Evolutionary conservation across 2,797 vertebrate genomes (phyloP), one percentile per base, ranked within the genome.

Genomic region (Eurystomus glaucurus): DNA sequence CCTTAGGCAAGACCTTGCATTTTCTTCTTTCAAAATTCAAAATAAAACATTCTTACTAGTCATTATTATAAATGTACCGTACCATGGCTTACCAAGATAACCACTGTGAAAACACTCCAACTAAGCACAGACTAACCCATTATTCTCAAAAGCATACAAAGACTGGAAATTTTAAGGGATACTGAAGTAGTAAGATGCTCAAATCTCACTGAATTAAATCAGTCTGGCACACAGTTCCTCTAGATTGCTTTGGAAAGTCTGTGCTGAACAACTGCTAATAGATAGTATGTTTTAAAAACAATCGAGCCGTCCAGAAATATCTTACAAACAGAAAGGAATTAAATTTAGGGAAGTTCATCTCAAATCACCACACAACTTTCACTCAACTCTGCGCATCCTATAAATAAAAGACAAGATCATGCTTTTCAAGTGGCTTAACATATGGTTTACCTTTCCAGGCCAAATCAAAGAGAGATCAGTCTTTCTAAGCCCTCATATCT

Each of bases 261-360:
- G 2, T 2, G 2, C 20, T 62, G 18, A 74, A 74, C 43, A 58
- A 39, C 0, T 3, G 1, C 29, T 35, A 79, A 11, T 14, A 58
- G 10, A 83, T 76, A 69, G 43, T 7, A 11, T 20, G 7, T 55
- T 71, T 43, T 23, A 20, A 78, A 87, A 87, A 14, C 31, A 74
- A 23, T 7, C 43, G 51, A 68, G 46, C 10, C 58, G 33, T n/a
- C 20, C 10, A 72, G 33, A 11, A 93, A 45, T n/a, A 69, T 21
- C 50, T 72, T 23, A 45, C 10, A 61, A 75, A 54, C 6, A 85
- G 41, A 80, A 88, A 69, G 16, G 13, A 81, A 61, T 31, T 60
- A 37, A 25, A 48, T 69, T 54, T n/a, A 62, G 33, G 69, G 28
- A 46, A 37, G 12, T 50, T 95, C 19, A n/a, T 46, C 62, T 62